A percentile compares a stretch with the other conserved stretches of the same genome.
These are phyloP conservation scores for Mobula birostris DNA, from an alignment of 2,113 vertebrate species.

Conservation along the genomic window DNA sequence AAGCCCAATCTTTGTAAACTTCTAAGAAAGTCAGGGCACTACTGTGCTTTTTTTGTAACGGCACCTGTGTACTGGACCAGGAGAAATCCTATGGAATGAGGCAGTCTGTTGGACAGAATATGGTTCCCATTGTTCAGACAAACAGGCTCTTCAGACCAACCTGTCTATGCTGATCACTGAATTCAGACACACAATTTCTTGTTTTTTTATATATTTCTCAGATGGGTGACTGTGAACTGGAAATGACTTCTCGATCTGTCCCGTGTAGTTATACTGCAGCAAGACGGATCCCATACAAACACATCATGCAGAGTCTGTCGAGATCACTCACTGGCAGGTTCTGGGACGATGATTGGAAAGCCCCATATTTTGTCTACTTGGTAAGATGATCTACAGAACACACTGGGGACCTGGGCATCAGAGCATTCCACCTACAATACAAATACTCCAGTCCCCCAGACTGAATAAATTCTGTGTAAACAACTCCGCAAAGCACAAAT, in stretches of 20 bases:
- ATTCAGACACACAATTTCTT: constrained; percentile 9
- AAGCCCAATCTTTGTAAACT: too few species aligned
- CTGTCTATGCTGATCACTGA: too few species aligned
- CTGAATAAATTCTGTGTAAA: background rate
- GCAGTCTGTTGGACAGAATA: too few species aligned
- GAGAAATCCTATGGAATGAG: too few species aligned
- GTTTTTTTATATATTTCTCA: constrained; percentile 41
- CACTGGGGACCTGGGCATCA: background rate
- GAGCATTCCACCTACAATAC: too few species aligned
- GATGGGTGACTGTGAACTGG: constrained; percentile 69
- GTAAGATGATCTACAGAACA: constrained; percentile 48
- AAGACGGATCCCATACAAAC: constrained; percentile 67
- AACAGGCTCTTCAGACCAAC: too few species aligned
- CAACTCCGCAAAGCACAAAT: background rate
- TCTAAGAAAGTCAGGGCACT: too few species aligned
- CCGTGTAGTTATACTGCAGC: constrained; percentile 86
- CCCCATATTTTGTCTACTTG: constrained; percentile 83
- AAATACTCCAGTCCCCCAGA: background rate
- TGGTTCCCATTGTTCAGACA: too few species aligned
- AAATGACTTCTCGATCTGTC: constrained; percentile 74
- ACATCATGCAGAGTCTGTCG: constrained; percentile 74
- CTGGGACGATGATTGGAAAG: constrained; percentile 71
- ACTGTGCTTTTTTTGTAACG: too few species aligned
- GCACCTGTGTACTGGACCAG: too few species aligned
- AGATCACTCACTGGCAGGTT: constrained; percentile 66